Conservation (phyloP, 2,113 vertebrate genomes). For the Apus apus region DNA sequence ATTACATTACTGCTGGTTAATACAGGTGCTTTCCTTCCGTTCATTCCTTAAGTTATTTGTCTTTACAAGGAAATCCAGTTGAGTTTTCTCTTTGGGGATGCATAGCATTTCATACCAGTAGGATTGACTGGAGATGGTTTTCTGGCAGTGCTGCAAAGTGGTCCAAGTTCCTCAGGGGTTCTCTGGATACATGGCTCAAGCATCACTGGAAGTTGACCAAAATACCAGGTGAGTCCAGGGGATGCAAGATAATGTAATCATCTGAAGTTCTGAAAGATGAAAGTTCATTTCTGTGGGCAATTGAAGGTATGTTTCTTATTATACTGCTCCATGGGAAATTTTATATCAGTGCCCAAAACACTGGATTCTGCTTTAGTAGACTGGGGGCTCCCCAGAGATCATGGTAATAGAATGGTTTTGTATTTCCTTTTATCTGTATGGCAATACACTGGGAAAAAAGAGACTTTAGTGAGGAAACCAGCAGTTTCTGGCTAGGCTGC, state of each 20-base stretch:
- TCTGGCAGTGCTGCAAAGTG: not conserved
- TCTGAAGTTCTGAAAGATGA: not conserved
- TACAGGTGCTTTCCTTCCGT: not conserved
- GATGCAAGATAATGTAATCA: not conserved
- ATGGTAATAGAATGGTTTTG: not conserved
- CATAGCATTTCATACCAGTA: not conserved
- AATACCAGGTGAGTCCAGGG: not conserved
- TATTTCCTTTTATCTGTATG: constrained; percentile 25
- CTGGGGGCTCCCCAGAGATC: not conserved
- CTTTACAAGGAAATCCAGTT: not conserved
- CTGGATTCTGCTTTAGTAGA: not conserved
- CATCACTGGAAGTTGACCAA: not conserved
- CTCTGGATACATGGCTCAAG: not conserved
- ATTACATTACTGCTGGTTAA: too few relatives aligned
- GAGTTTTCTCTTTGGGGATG: not conserved
- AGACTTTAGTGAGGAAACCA: not conserved
- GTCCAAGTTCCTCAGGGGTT: not conserved
- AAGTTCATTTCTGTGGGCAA: not conserved
- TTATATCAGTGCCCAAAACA: not conserved
- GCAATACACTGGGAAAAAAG: not conserved
- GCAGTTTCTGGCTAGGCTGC: not conserved
- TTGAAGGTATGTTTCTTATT: not conserved
- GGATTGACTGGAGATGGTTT: not conserved
- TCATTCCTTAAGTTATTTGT: not conserved
- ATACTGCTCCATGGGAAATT: not conserved